These are phyloP conservation scores for Hydrolagus colliei DNA, from an alignment of 2,797 vertebrate genomes.

Conservation along the genomic window DNA sequence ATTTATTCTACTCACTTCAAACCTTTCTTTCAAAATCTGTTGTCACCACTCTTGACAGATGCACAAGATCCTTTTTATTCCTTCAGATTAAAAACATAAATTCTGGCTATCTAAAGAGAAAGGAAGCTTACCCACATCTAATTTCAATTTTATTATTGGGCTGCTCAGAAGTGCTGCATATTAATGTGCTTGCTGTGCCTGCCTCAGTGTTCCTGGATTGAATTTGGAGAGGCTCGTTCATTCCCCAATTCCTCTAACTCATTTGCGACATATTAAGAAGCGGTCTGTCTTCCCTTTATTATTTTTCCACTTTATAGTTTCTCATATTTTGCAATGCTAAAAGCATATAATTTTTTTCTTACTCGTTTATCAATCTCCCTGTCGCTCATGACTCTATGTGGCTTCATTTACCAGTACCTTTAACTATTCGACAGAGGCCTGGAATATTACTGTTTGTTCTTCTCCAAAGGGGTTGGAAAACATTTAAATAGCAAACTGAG, in stretches of 20 bases:
- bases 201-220: background rate
- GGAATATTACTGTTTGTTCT: too few species aligned
- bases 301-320: background rate
- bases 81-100: background rate
- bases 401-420: too few species aligned
- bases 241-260: background rate
- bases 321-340: background rate
- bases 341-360: background rate
- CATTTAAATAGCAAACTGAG: too few species aligned
- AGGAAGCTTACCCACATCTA: background rate
- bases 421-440: too few species aligned
- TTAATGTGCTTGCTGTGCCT: background rate
- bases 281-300: background rate
- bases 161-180: background rate
- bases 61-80: background rate
- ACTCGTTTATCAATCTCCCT: background rate
- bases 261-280: background rate
- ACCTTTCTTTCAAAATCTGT: background rate
- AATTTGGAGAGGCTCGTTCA: background rate
- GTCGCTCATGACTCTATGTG: too few species aligned
- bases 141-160: background rate
- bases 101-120: background rate
- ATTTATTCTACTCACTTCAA: slow-evolving; percentile 2
- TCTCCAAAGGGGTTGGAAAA: too few species aligned
- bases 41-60: slow-evolving; percentile 1